Conservation (phyloP, 2,888 invertebrate species). For the Sphaerophoria taeniata region DNA sequence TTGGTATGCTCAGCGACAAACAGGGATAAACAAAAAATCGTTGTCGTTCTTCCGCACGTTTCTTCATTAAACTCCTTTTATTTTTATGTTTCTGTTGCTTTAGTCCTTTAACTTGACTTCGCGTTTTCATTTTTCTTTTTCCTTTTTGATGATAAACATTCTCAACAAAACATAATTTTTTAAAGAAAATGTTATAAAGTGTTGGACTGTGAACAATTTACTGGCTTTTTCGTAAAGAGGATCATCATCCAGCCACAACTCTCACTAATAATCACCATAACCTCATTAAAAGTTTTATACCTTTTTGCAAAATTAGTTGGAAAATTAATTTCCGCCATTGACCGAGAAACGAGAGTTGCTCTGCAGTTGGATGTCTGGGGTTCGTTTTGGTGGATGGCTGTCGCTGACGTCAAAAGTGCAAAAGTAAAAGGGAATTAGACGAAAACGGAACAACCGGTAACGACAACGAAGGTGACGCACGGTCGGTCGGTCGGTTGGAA, state of each 20-base stretch:
- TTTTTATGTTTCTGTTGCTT: slow-evolving; percentile 17
- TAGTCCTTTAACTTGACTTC: too few species aligned
- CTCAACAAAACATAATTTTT: slow-evolving; percentile 45
- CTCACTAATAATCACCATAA: slow-evolving; percentile 70
- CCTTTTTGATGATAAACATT: slow-evolving; percentile 54
- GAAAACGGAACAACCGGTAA: background rate
- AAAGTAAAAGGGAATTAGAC: slow-evolving; percentile 6
- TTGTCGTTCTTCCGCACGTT: slow-evolving; percentile 9
- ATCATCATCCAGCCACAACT: slow-evolving; percentile 68
- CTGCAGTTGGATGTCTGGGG: too few species aligned
- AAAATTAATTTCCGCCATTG: slow-evolving; percentile 74
- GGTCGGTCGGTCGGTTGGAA: too few species aligned
- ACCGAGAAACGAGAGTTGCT: slow-evolving; percentile 28
- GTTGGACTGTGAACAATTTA: slow-evolving; percentile 64
- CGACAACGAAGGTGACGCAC: too few species aligned
- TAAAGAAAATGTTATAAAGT: slow-evolving; percentile 59
- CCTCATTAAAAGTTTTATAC: slow-evolving; percentile 72
- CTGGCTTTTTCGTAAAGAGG: slow-evolving; percentile 47
- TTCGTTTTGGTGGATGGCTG: slow-evolving; percentile 18
- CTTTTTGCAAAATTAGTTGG: slow-evolving; percentile 72
- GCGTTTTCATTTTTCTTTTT: slow-evolving; percentile 2
- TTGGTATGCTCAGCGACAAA: background rate
- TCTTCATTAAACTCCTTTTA: slow-evolving; percentile 45
- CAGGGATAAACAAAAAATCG: slow-evolving; percentile 4
- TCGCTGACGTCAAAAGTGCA: slow-evolving; percentile 34